A percentile compares a stretch with the other conserved stretches of the same genome.
These are phyloP conservation scores for Acholoe squamosa DNA, from an alignment of 2,888 invertebrate species.

Conservation along the genomic window DNA sequence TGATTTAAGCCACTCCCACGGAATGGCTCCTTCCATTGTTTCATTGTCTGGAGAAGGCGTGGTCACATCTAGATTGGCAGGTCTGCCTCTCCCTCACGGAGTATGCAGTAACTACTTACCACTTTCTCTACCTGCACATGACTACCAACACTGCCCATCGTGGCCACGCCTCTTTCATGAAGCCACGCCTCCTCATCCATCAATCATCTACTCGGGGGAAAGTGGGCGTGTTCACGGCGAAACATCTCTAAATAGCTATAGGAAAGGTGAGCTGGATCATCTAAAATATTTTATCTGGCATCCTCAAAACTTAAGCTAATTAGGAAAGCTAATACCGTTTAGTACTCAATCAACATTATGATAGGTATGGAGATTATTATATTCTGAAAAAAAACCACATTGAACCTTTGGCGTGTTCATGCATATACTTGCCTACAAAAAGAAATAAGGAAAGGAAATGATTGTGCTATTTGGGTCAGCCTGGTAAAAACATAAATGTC, in stretches of 20 bases:
- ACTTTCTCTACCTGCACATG: not conserved
- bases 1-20: conserved; percentile 11
- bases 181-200: not conserved
- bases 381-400: too few species aligned
- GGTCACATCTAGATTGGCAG: conserved; percentile 16
- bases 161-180: conserved; percentile 10
- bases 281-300: too few species aligned
- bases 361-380: too few species aligned
- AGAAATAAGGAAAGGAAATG: too few species aligned
- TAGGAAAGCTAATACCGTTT: too few species aligned
- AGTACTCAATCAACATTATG: too few species aligned
- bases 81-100: conserved; percentile 23
- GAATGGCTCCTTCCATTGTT: not conserved
- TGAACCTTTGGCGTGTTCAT: too few species aligned
- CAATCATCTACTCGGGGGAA: not conserved
- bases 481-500: too few species aligned
- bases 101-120: not conserved
- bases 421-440: too few species aligned
- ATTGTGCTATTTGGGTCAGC: too few species aligned
- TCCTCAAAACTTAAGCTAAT: too few species aligned
- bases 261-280: not conserved
- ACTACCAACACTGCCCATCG: not conserved
- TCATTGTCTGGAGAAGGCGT: not conserved
- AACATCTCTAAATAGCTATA: not conserved
- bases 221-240: not conserved